Evolutionary conservation across 1,140 invertebrate species (phyloP).

Genomic region (Aphelenchoides avenae): DNA sequence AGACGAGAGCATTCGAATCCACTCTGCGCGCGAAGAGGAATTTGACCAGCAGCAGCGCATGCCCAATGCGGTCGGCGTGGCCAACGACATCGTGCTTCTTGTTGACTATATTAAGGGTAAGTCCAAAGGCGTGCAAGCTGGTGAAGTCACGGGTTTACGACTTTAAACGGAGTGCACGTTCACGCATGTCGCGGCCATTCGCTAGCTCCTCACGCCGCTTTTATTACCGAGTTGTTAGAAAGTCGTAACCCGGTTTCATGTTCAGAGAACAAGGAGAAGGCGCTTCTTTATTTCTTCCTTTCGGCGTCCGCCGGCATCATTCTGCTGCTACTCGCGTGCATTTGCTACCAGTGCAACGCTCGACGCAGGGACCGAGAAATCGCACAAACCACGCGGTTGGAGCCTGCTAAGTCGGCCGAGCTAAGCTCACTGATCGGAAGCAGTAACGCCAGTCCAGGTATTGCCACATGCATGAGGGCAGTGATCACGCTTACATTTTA

Average conservation of each 20-base stretch:
- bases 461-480: background rate
- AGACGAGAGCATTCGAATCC: conserved; percentile 1
- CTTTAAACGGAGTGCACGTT: background rate
- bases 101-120: conserved; percentile 13
- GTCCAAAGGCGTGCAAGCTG: conserved; percentile 2
- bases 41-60: background rate
- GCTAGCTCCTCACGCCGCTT: conserved; percentile 1
- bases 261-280: conserved; percentile 43
- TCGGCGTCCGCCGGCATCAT: conserved; percentile 28
- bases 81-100: conserved; percentile 5
- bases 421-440: conserved; percentile 25
- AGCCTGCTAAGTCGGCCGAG: conserved; percentile 8
- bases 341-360: conserved; percentile 34
- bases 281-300: conserved; percentile 36
- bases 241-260: background rate
- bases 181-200: background rate
- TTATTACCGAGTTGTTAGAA: conserved; percentile 4
- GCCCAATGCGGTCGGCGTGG: conserved; percentile 8
- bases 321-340: conserved; percentile 33
- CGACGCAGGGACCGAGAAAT: conserved; percentile 5
- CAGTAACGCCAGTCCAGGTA: conserved; percentile 15
- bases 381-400: background rate
- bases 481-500: conserved; percentile 22
- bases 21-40: conserved; percentile 9
- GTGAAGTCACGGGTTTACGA: conserved; percentile 3